A percentile compares a stretch with the other conserved stretches of the same genome.
Evolutionary conservation across 2,888 invertebrate species (phyloP).

Genomic region (Polydrusus tereticollis): DNA sequence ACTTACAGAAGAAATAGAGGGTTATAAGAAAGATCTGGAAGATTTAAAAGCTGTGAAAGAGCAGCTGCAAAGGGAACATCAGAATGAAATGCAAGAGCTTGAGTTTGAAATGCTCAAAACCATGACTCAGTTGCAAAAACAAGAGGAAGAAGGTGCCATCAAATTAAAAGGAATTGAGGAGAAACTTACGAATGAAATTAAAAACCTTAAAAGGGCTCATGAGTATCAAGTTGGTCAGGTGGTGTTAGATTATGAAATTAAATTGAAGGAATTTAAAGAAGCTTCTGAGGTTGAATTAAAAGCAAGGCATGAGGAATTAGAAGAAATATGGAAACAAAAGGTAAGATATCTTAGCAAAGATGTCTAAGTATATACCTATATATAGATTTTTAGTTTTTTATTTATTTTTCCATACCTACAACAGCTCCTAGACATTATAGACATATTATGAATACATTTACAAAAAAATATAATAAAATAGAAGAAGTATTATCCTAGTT

Average conservation of each 20-base stretch:
- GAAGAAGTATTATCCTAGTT: too few relatives aligned
- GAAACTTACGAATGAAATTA: conserved; percentile 51
- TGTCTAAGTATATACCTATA: too few relatives aligned
- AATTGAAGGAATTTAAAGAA: conserved; percentile 62
- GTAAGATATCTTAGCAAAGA: too few relatives aligned
- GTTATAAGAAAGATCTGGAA: conserved; percentile 67
- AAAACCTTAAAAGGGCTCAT: conserved; percentile 58
- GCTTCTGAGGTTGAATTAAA: conserved; percentile 65
- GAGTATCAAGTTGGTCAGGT: conserved; percentile 60
- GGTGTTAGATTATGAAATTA: conserved; percentile 61
- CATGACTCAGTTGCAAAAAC: conserved; percentile 60
- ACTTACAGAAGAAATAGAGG: conserved; percentile 69
- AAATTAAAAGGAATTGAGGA: conserved; percentile 55
- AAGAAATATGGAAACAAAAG: conserved; percentile 65
- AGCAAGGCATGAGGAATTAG: conserved; percentile 67
- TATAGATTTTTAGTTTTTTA: too few relatives aligned
- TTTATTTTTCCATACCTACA: too few relatives aligned
- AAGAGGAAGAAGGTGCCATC: conserved; percentile 53
- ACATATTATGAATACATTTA: too few relatives aligned
- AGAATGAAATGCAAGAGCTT: conserved; percentile 59
- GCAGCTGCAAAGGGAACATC: conserved; percentile 55
- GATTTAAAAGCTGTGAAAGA: conserved; percentile 63
- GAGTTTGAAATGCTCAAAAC: conserved; percentile 61
- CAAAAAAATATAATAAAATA: too few relatives aligned
- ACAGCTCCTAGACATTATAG: too few relatives aligned